phyloP scores from a whole-genome alignment of 1,140 invertebrate genomes.

The Pachypsylla venusta region DNA sequence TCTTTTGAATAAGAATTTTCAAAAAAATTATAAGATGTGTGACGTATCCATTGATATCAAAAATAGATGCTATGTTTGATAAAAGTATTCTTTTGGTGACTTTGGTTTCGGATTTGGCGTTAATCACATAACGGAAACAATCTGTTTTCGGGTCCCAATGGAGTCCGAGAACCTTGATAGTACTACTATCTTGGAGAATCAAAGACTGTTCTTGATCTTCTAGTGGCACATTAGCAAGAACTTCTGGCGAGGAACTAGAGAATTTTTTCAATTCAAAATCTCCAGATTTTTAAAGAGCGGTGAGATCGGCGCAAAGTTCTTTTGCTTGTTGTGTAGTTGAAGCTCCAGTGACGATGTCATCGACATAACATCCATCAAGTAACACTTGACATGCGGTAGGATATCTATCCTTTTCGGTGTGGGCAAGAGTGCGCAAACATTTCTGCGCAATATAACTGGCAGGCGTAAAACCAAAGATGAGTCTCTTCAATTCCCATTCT shows the following conservation, averaged over 20 bases:
- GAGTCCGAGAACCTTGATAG: constrained; percentile 4
- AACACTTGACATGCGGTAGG: too few relatives aligned
- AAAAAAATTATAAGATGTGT: too few relatives aligned
- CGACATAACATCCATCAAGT: neutral
- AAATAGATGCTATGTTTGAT: too few relatives aligned
- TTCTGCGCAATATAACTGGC: too few relatives aligned
- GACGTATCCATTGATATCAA: too few relatives aligned
- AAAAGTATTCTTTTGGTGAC: too few relatives aligned
- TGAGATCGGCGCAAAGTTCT: constrained; percentile 17
- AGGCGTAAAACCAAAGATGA: too few relatives aligned
- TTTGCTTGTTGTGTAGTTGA: constrained; percentile 17
- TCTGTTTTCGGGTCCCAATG: constrained; percentile 9
- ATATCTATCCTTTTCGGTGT: too few relatives aligned
- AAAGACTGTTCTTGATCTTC: neutral
- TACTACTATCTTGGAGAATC: neutral
- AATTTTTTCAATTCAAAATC: constrained; percentile 21
- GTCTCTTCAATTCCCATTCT: too few relatives aligned
- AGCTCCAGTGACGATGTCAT: constrained; percentile 31
- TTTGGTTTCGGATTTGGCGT: too few relatives aligned
- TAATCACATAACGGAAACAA: neutral
- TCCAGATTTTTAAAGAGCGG: constrained; percentile 14
- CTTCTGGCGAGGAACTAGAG: neutral
- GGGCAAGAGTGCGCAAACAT: too few relatives aligned
- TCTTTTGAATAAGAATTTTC: too few relatives aligned
- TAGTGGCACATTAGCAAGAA: neutral